phyloP scores from a whole-genome alignment of 2,888 invertebrate genomes.

The Drosophila mulleri region DNA sequence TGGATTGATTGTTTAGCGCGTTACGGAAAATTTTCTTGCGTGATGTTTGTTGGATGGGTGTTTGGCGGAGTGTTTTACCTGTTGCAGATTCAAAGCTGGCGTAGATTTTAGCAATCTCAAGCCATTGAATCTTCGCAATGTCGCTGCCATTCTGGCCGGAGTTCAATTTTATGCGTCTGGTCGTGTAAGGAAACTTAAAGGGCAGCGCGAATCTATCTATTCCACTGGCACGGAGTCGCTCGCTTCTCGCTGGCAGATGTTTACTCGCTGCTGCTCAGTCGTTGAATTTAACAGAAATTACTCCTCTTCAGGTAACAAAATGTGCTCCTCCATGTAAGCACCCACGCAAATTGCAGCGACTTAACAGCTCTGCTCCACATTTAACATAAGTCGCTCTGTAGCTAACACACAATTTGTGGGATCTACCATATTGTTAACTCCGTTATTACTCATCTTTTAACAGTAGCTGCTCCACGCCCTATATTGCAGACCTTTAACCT shows the following conservation, averaged over 20 bases:
- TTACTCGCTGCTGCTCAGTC: conserved; percentile 51
- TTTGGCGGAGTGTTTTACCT: conserved; percentile 85
- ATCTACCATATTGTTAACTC: not conserved
- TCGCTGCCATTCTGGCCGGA: conserved; percentile 93
- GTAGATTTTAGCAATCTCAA: conserved; percentile 92
- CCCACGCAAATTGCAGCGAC: conserved; percentile 22
- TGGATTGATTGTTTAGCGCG: conserved; percentile 23
- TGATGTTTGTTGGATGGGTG: conserved; percentile 14
- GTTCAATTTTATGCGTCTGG: conserved; percentile 81
- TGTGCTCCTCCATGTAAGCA: conserved; percentile 19
- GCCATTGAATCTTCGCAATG: conserved; percentile 94
- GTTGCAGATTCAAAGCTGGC: conserved; percentile 88
- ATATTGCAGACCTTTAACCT: not conserved
- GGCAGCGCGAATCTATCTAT: conserved; percentile 76
- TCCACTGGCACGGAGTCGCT: conserved; percentile 65
- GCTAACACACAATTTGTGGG: not conserved
- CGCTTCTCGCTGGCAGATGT: conserved; percentile 65
- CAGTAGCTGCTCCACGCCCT: not conserved
- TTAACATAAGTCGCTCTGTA: not conserved
- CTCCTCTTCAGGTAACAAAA: conserved; percentile 41
- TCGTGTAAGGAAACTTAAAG: conserved; percentile 73
- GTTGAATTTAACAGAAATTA: conserved; percentile 4
- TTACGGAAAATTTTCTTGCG: conserved; percentile 33
- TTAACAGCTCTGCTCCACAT: conserved; percentile 5
- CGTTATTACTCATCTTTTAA: not conserved